Evolutionary conservation across 2,113 vertebrate genomes (phyloP), one percentile per base, ranked within the genome.

Genomic region (Sturnus vulgaris): DNA sequence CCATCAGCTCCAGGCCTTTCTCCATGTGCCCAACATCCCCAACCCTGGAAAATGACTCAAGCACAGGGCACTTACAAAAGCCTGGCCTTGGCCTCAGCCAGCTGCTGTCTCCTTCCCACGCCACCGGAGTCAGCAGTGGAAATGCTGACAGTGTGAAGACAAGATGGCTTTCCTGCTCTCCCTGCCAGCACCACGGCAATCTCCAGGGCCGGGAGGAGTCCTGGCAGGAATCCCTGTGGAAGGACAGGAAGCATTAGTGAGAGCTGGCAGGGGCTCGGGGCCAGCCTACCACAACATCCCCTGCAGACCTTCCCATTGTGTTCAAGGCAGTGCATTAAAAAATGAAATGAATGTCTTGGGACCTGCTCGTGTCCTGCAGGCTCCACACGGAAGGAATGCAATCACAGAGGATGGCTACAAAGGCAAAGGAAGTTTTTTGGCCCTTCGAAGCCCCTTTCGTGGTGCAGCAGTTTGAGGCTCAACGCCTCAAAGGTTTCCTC

Each of bases 201-300:
- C 65, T 80, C 22, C 78, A 70, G 77, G 0, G 31, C 55, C 25
- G 1, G 86, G 83, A 95, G 95, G 69, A 88, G 82, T 15, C 53
- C 90, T 95, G 91, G 93, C 94, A 95, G 89, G n/a, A 90, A 57
- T 84, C 87, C 94, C 80, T 76, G 78, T 24, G 64, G 66, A 90
- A 81, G 86, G 84, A 85, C 78, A 82, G 92, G 93, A 95, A 92
- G 82, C 90, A 63, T 71, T 16, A 95, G 90, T 3, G 23, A 91
- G 70, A 80, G 25, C 66, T 70, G 79, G 82, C 12, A 66, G 90
- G 82, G 75, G 75, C 71, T 82, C 21, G 3, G 70, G 66, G 88
- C 77, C 89, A 91, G 59, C 0, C 1, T n/a, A 50, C 46, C 46
- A 30, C 91, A 73, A 59, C 89, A 77, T 65, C 78, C 69, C 94